Percentiles rank a stretch among this genome's conserved stretches.
Conservation (phyloP, 2,797 vertebrate species). For the Muraenolepis orangiensis region DNA sequence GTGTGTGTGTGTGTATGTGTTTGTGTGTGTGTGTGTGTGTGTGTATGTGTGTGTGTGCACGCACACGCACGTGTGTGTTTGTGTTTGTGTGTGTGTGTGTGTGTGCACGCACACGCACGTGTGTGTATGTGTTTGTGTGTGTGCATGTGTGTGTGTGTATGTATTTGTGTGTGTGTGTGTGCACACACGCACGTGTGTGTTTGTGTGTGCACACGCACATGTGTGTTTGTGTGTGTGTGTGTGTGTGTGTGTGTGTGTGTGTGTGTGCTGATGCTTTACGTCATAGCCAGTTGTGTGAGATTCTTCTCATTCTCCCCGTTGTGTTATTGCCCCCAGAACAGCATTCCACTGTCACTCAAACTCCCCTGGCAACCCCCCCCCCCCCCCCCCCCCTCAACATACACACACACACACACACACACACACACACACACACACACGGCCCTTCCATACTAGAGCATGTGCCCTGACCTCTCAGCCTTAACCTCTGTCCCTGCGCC, state of each 20-base stretch:
- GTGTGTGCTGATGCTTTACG: constrained; percentile 19
- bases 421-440: neutral
- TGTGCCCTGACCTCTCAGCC: constrained; percentile 54
- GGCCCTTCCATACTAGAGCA: constrained; percentile 36
- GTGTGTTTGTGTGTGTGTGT: neutral
- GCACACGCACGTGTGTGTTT: too few relatives aligned
- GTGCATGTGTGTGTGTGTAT: too few relatives aligned
- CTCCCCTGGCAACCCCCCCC: constrained; percentile 12
- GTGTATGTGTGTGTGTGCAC: neutral
- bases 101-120: too few relatives aligned
- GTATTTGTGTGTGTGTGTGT: too few relatives aligned
- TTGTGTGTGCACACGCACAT: too few relatives aligned
- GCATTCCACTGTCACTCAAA: constrained; percentile 36
- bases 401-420: neutral
- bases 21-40: neutral
- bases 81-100: neutral
- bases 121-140: neutral
- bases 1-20: neutral
- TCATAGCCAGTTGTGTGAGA: constrained; percentile 52
- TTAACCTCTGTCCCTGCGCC: constrained; percentile 30
- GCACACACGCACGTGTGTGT: neutral
- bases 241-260: constrained; percentile 15
- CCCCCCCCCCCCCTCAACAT: neutral
- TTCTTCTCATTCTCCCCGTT: constrained; percentile 17
- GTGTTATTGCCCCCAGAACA: constrained; percentile 39